Base-by-base conservation (phyloP, 35 echinoderm and acorn worm species). In the Amphiura filiformis region DNA sequence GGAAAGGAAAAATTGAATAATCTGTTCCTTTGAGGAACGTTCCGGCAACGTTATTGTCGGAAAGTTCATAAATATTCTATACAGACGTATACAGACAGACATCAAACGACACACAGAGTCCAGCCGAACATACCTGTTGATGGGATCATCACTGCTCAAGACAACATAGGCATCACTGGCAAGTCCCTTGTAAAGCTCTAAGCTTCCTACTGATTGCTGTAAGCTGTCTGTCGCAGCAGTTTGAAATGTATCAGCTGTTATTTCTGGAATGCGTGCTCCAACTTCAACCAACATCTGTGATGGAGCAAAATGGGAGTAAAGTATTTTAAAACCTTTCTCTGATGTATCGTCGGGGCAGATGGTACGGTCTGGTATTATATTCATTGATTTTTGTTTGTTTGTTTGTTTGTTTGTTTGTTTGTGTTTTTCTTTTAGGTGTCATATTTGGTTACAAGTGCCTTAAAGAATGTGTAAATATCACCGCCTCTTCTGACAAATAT, bases 131-230 rank as follows among this genome's bases (percentile, higher is more conserved):
- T 82, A 92, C 22, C 91, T 37, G 35, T 89, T 79, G 28, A 97
- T 93, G 5, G 94, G 94, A 76, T 97, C 94, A 39, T 87, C 78
- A 31, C 91, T 97, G 17, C 88, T 83, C 26, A 93, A 86, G 28
- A 82, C 92, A 26, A 97, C 91, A 34, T 97, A 97, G 3, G 94
- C 94, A 31, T 93, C 91, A 56, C 94, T 97, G 17, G 94, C 91
- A 14, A 97, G 80, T 0, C 91, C 94, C 31, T 84, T 85, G 81
- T 93, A 97, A 17, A 97, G 78, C 75, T 97, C 91, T 39, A 97
- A 77, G 44, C 88, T 97, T 4, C 94, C 94, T 0, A 97, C 88
- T 17, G 94, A 97, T 20, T 88, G 91, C 65, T 97, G 94, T 32
- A 97, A 82, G 75, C 88, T 93, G 42, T 97, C 93, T 3, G 39